Evolutionary conservation across 2,888 invertebrate species (phyloP), one percentile per base, ranked within the genome.

Genomic region (Acanthococcus lagerstroemiae): DNA sequence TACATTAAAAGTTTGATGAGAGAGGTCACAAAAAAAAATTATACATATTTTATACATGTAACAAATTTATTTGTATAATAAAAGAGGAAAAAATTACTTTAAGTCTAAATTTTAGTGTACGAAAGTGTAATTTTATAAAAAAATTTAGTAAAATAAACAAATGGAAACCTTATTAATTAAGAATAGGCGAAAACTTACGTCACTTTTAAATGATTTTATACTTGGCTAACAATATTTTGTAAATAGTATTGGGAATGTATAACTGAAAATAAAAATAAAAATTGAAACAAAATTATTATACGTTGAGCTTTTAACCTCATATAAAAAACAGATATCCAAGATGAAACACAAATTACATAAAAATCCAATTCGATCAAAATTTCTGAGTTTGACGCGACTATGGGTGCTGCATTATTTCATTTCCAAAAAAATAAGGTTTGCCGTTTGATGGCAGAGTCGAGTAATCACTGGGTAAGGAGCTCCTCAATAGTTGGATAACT

Each of bases 81-180:
- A 63, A 63, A 63, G 52, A n/a, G 48, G 30, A 30, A 52, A 52
- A 30, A 63, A 54, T 22, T 63, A 21, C n/a, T 17, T 52, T 25
- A 54, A 63, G 44, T 54, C 54, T 52, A 48, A 61, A 52, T 15
- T 60, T 46, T 50, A 63, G 63, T 63, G 63, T 63, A 63, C 24
- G 54, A 63, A 63, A 63, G 63, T 63, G 63, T 63, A 25, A 27
- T 27, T 24, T 63, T 22, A 27, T 17, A 22, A 50, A 27, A 22
- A 52, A 48, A 60, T 24, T 26, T n/a, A 26, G 50, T 46, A 48
- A 60, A 46, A 27, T 48, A 60, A 22, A 58, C 45, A 60, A 54
- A 63, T 63, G 48, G 60, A 60, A 60, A 60, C 24, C 55, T 55
- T 25, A 46, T 48, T 19, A 46, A 48, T n/a, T 37, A 57, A 45